Base-by-base conservation (phyloP, 2,888 invertebrate genomes). In the Listrodromus nycthemerus region DNA sequence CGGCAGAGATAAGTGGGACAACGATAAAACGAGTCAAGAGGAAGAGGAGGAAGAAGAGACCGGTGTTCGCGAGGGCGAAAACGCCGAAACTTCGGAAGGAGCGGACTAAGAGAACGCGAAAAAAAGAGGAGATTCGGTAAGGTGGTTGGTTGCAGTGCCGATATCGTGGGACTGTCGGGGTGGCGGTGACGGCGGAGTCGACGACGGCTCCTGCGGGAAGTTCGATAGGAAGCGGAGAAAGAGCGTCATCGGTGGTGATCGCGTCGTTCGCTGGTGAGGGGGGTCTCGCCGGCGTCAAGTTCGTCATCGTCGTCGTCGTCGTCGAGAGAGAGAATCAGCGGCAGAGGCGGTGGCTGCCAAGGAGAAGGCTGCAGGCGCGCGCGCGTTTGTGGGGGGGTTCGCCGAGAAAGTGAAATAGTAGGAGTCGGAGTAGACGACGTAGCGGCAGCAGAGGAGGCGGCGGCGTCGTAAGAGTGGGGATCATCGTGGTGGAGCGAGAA, bases 331-430 rank as follows among this genome's bases (percentile, higher is more conserved):
- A 61, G 95, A 95, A 85, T 91, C 93, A 77, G 95, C 95, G 89
- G 94, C 95, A 21, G 95, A 95, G 87, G 94, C 95, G 84, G 95
- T 95, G 87, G 94, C 95, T 92, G 94, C 94, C 85, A 95, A 95
- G 86, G 80, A 88, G 86, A 86, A 84, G 88, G 88, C 85, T 87
- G 88, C 86, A 85, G 84, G 83, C 71, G 86, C 75, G 74, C 77
- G 79, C 82, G 79, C 65, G 78, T 71, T 70, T 93, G 93, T 93
- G 94, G 93, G 93, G 93, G 92, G 93, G 63, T 88, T 89, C 88
- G 87, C 89, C 91, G 93, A 71, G 77, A 82, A 80, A 81, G 78
- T 71, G 41, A 55, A 83, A 74, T 83, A 83, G 84, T 84, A 83
- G 83, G 82, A 83, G 84, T 70, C 63, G 48, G 82, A 76, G 76